Base-by-base conservation (phyloP, 2,797 vertebrate species). In the Zenarchopterus dispar region DNA sequence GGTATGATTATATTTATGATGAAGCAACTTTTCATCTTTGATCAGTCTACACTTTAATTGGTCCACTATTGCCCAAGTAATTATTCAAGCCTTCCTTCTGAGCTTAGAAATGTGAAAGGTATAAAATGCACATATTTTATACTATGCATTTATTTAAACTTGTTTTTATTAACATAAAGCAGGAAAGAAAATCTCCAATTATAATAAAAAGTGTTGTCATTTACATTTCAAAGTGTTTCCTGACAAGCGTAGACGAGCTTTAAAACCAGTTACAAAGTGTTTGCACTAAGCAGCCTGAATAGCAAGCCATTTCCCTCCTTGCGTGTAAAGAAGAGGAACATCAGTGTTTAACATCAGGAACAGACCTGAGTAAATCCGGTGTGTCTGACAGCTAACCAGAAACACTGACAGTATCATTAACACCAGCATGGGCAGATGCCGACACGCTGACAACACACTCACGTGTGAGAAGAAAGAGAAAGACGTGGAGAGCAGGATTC, bases 371-470 rank as follows among this genome's bases (percentile, higher is more conserved):
- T 61, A 84, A 84, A 90, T 88, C 87, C 76, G 73, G 78, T 57
- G 81, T 58, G 77, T 71, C 75, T 89, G 90, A 93, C 89, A 90
- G 87, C 82, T 77, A 86, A 91, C 84, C 79, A 90, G 88, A 84
- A 72, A 56, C 66, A 74, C 84, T 90, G 89, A 92, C 88, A 88
- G 85, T 80, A 91, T 92, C 90, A 91, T 93, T 93, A 92, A 86
- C 84, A 77, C 65, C 73, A 59, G 81, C 79, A 73, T 43, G 70
- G 82, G 80, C 62, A 68, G 78, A 90, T 48, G 82, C 80, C 52
- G 83, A 78, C 86, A 79, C 75, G 21, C 76, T 89, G 86, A 91
- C 89, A 87, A 88, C 83, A 71, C 84, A 51, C 78, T 82, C 45
- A 15, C 72, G 72, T 33, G 55, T 48, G 74, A 47, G 66, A 65